Evolutionary conservation across 64 coral and sea anemone species (phyloP).

Genomic region (Actinia equina): DNA sequence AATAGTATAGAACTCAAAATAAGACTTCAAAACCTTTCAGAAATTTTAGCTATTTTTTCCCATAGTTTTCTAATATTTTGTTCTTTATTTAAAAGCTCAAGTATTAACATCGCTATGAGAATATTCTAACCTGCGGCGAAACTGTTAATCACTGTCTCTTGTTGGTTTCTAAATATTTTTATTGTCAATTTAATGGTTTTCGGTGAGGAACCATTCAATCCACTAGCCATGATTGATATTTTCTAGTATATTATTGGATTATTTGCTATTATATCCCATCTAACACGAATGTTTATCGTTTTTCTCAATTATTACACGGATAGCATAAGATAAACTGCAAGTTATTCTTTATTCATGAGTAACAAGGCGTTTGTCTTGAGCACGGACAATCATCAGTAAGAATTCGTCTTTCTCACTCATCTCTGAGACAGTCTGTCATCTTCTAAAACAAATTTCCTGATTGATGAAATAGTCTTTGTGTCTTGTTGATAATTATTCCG

Average conservation of each 20-base stretch:
- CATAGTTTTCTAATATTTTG: neutral
- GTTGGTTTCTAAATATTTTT: neutral
- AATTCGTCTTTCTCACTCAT: neutral
- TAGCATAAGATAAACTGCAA: neutral
- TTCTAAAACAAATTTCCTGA: neutral
- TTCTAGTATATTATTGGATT: neutral
- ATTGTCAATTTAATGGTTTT: neutral
- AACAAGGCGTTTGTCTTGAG: neutral
- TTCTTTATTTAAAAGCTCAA: neutral
- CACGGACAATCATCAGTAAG: neutral
- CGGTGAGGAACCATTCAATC: neutral
- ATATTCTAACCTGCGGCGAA: neutral
- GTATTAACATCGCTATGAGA: neutral
- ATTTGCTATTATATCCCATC: neutral
- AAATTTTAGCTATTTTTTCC: neutral
- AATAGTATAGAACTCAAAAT: neutral
- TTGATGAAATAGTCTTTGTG: neutral
- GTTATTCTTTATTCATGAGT: neutral
- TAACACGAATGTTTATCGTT: neutral
- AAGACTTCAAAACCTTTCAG: neutral
- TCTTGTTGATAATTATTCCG: neutral
- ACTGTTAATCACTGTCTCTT: neutral
- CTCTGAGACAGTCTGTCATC: neutral
- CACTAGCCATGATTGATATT: neutral
- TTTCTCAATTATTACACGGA: neutral